Evolutionary conservation across 2,113 vertebrate species (phyloP).

Genomic region (Pogonocichla stellata): DNA sequence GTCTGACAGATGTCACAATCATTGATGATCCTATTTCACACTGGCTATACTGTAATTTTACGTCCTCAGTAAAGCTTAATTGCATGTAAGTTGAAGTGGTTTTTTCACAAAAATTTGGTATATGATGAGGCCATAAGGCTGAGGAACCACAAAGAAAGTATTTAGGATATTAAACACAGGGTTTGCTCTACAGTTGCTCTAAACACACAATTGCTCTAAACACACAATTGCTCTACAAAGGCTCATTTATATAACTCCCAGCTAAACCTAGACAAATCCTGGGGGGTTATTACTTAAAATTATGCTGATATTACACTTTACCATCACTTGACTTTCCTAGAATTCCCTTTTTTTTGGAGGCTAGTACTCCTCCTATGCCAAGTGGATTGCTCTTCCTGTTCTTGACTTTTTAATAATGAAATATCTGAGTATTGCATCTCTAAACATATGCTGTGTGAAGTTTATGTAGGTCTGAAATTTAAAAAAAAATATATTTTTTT

Average conservation of each 20-base stretch:
- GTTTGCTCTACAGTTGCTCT: not conserved
- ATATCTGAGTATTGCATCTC: not conserved
- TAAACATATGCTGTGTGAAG: not conserved
- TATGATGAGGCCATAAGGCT: not conserved
- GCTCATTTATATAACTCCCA: not conserved
- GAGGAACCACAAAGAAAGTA: not conserved
- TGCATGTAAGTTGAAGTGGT: not conserved
- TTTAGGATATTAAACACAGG: not conserved
- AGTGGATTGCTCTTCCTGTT: not conserved
- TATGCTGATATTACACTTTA: not conserved
- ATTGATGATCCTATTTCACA: not conserved
- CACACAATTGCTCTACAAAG: not conserved
- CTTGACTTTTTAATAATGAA: not conserved
- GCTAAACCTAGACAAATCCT: not conserved
- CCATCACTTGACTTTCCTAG: not conserved
- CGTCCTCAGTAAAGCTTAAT: not conserved
- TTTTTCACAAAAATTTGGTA: not conserved
- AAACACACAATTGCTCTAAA: not conserved
- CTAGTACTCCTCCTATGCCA: not conserved
- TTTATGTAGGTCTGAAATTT: not conserved
- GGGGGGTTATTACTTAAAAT: not conserved
- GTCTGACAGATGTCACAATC: not conserved
- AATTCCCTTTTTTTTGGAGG: not conserved
- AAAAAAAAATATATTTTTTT: not conserved
- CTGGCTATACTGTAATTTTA: not conserved